These are phyloP conservation scores for Pithys albifrons DNA, from an alignment of 2,113 vertebrate species.

Conservation along the genomic window DNA sequence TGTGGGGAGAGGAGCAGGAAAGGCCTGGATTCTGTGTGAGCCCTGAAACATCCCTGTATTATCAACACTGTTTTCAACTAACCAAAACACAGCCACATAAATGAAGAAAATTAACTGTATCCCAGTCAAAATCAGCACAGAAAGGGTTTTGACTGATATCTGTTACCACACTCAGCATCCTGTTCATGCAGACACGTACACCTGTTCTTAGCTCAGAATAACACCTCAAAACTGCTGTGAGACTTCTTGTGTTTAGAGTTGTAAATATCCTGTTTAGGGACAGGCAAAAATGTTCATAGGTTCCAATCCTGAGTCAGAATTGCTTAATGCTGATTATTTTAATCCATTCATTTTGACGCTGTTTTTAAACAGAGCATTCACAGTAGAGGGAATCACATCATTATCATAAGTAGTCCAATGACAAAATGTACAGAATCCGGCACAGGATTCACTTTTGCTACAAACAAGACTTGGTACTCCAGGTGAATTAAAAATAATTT, in stretches of 20 bases:
- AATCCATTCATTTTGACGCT: background rate
- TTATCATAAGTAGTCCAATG: background rate
- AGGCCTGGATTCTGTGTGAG: background rate
- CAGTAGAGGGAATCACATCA: background rate
- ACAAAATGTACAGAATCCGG: background rate
- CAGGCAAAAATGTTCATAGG: background rate
- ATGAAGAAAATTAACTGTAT: background rate
- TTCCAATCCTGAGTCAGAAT: background rate
- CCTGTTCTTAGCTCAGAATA: background rate
- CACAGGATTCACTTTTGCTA: background rate
- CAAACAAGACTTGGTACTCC: background rate
- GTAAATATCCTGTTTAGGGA: background rate
- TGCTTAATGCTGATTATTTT: background rate
- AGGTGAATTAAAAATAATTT: background rate
- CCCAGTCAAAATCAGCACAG: background rate
- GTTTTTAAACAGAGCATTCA: background rate
- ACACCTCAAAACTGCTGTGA: background rate
- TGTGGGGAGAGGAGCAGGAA: background rate
- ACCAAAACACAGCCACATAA: background rate
- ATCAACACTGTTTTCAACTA: background rate
- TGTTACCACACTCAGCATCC: rapidly evolving
- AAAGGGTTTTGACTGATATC: background rate
- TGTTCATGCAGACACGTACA: rapidly evolving
- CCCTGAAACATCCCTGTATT: background rate
- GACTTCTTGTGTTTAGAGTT: background rate